Evolutionary conservation across 2,888 invertebrate genomes (phyloP), one percentile per base, ranked within the genome.

Genomic region (Rhimphoctona megacephalus): DNA sequence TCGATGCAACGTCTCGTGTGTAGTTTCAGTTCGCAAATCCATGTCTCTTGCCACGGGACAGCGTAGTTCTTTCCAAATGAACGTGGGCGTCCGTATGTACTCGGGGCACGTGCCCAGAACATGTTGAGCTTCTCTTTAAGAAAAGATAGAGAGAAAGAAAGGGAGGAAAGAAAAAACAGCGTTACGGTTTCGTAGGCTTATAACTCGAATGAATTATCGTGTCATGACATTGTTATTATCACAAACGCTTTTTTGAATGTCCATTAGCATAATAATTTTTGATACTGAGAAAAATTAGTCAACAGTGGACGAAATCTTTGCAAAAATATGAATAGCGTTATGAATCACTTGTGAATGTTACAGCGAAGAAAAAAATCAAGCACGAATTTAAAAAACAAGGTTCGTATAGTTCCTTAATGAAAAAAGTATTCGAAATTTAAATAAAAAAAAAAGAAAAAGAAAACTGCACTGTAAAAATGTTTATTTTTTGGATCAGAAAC

Each of bases 1-100:
- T 89, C 89, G 86, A 89, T 86, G 86, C 83, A 43, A 70, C 69
- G 49, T 74, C 54, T 82, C 54, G 54, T 25, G 30, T 39, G 90
- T 93, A 90, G 92, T 91, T 92, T 91, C 87, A 87, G 89, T 93
- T 93, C 92, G 92, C 92, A 93, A 93, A 93, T 93, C 92, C 92
- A 92, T 93, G 93, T 91, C 88, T 83, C 90, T 86, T 88, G 86
- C 83, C 52, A 67, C 66, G 52, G 25, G 33, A 69, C 86, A 83
- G 87, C 88, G 86, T 82, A 81, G 88, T 85, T 88, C 85, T 89
- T 87, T 82, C 89, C 89, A 85, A 82, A 91, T 90, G 89, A 92
- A 92, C 90, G 92, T 93, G 84, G 92, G 92, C 91, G 91, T 91
- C 25, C n/a, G 39, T 81, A 76, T 72, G 81, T 87, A 89, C 90